Evolutionary conservation across 2,113 vertebrate species (phyloP), one percentile per base, ranked within the genome.

Genomic region (Plectropomus leopardus): DNA sequence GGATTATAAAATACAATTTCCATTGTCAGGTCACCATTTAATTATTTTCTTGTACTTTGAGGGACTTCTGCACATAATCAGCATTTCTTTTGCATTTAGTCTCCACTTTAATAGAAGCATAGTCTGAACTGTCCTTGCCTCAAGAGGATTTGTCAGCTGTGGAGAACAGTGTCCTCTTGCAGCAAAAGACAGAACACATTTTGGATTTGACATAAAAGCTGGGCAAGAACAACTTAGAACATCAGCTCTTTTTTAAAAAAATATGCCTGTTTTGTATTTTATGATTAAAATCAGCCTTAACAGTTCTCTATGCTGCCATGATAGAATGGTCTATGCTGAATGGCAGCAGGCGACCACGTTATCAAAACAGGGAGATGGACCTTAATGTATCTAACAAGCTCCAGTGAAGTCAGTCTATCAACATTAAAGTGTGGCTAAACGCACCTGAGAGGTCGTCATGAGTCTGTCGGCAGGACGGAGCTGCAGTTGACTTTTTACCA

Each of bases 401-500:
- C n/a, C 47, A 58, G 61, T 71, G 34, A 15, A 48, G 32, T 59
- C 34, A 16, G 57, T 45, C 59, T 44, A n/a, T 78, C 77, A 60
- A 32, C 11, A 0, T 44, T 68, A 51, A 57, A 69, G 9, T 32
- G 16, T 19, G 17, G 64, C 40, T 80, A 48, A 83, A 73, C 66
- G 42, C 68, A 61, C 32, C 36, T 45, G 50, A 63, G 59, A 64
- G 53, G 73, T 78, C 30, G 57, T 80, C 69, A 76, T 47, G 53
- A 81, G 72, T 69, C 54, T 82, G 75, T 82, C 78, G 83, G 76
- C 32, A 34, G 58, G 55, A 32, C 53, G 26, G 47, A 69, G 74
- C 63, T 61, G 42, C 42, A 34, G 66, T 50, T 24, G 34, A 54
- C 73, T 72, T 72, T 65, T 73, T 67, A n/a, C 45, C 60, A 80